These are phyloP conservation scores for Phalacrocorax pelagicus DNA, from an alignment of 2,113 vertebrate species.

Conservation along the genomic window DNA sequence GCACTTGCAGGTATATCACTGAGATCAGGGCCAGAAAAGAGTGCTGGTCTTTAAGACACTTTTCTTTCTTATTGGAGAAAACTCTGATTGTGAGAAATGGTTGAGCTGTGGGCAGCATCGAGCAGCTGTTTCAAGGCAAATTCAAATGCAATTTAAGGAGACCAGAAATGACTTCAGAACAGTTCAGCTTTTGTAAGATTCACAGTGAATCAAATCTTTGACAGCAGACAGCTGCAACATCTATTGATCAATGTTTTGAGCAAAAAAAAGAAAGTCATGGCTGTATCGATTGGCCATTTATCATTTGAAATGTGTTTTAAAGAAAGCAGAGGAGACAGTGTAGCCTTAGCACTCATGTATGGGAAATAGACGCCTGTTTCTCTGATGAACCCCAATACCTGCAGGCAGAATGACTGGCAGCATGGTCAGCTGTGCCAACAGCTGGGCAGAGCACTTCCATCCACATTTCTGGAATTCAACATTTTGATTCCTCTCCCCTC, in stretches of 20 bases:
- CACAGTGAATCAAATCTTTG: slow-evolving; percentile 5
- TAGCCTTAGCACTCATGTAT: not conserved
- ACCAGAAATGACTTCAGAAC: not conserved
- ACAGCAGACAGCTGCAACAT: not conserved
- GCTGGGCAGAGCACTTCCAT: not conserved
- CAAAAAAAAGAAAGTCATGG: not conserved
- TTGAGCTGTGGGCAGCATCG: not conserved
- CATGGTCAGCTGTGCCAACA: not conserved
- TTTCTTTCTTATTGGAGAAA: not conserved
- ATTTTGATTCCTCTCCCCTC: not conserved
- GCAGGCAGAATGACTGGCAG: not conserved
- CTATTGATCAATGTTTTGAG: not conserved
- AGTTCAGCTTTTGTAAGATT: not conserved
- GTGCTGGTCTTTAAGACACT: not conserved
- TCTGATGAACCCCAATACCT: not conserved
- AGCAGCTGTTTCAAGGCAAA: not conserved
- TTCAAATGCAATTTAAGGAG: not conserved
- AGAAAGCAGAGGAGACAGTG: not conserved
- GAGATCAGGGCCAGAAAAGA: not conserved
- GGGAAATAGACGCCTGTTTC: not conserved
- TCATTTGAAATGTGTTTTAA: not conserved
- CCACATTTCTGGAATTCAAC: not conserved
- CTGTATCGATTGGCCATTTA: not conserved
- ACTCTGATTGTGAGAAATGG: not conserved
- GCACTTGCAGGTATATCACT: not conserved